Conservation (phyloP, 2,888 invertebrate genomes). For the Plagodis dolabraria region DNA sequence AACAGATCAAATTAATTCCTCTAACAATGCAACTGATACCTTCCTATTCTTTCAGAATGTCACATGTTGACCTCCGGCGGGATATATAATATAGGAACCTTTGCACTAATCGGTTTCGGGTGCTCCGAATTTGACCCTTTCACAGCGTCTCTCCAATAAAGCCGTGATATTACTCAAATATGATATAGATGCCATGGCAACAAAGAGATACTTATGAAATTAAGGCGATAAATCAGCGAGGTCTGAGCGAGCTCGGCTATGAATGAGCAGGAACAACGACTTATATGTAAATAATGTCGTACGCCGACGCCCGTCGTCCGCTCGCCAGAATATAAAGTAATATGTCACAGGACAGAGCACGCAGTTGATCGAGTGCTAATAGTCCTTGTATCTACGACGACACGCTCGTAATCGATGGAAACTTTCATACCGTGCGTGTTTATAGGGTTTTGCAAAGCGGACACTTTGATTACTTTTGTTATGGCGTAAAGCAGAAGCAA, state of each 20-base stretch:
- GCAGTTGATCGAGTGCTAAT: constrained; percentile 61
- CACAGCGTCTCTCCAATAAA: constrained; percentile 64
- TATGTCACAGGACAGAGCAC: constrained; percentile 66
- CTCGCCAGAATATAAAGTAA: constrained; percentile 73
- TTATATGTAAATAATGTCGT: constrained; percentile 81
- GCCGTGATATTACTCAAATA: constrained; percentile 68
- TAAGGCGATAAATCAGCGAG: constrained; percentile 80
- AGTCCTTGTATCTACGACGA: constrained; percentile 41
- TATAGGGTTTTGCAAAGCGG: constrained; percentile 61
- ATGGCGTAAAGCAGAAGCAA: constrained; percentile 66
- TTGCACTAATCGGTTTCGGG: constrained; percentile 49
- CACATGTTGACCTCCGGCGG: too few species aligned
- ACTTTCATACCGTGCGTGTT: constrained; percentile 21
- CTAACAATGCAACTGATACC: constrained; percentile 19
- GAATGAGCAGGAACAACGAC: constrained; percentile 80
- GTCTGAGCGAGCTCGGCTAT: constrained; percentile 63
- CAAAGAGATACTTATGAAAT: constrained; percentile 85
- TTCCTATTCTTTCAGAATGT: constrained; percentile 3
- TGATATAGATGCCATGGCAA: constrained; percentile 73
- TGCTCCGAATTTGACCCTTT: constrained; percentile 54
- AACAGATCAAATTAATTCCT: constrained; percentile 23
- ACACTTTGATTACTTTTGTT: constrained; percentile 60
- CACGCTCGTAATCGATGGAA: constrained; percentile 29
- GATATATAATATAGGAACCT: too few species aligned
- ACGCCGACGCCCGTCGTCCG: constrained; percentile 58